Conservation (phyloP, 2,888 invertebrate genomes). For the Ennomos quercinarius region DNA sequence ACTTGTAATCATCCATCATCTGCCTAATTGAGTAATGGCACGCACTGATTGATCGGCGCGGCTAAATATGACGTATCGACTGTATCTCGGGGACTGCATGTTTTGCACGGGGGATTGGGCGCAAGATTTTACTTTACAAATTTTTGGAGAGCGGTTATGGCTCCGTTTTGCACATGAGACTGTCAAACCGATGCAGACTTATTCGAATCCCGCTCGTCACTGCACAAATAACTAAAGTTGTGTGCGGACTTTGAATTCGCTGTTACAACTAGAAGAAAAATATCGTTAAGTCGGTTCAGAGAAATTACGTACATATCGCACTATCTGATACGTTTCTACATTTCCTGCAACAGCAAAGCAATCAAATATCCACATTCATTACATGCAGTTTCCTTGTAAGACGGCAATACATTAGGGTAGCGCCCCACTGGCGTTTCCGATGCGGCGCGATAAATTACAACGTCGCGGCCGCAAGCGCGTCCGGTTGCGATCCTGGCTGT, state of each 20-base stretch:
- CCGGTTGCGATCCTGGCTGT: conserved; percentile 16
- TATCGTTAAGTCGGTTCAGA: too few species aligned
- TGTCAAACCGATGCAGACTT: too few species aligned
- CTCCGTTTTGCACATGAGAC: too few species aligned
- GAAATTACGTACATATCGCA: background rate
- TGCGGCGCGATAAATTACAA: conserved; percentile 69
- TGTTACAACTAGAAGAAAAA: too few species aligned
- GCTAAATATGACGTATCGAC: conserved; percentile 50
- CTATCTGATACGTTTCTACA: conserved; percentile 10
- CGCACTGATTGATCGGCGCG: conserved; percentile 57
- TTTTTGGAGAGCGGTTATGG: too few species aligned
- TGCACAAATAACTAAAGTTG: too few species aligned
- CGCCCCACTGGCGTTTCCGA: conserved; percentile 66
- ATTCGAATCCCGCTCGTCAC: too few species aligned
- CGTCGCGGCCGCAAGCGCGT: conserved; percentile 43
- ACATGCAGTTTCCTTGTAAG: conserved; percentile 43
- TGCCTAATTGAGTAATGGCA: conserved; percentile 70
- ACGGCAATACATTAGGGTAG: conserved; percentile 56
- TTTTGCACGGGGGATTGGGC: conserved; percentile 14
- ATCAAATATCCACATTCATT: conserved; percentile 27
- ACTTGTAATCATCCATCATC: conserved; percentile 57
- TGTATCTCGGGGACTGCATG: conserved; percentile 17
- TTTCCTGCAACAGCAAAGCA: conserved; percentile 13
- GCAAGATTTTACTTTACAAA: background rate
- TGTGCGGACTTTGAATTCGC: too few species aligned